Conservation (phyloP, 2,113 vertebrate species). For the Cisticola juncidis region DNA sequence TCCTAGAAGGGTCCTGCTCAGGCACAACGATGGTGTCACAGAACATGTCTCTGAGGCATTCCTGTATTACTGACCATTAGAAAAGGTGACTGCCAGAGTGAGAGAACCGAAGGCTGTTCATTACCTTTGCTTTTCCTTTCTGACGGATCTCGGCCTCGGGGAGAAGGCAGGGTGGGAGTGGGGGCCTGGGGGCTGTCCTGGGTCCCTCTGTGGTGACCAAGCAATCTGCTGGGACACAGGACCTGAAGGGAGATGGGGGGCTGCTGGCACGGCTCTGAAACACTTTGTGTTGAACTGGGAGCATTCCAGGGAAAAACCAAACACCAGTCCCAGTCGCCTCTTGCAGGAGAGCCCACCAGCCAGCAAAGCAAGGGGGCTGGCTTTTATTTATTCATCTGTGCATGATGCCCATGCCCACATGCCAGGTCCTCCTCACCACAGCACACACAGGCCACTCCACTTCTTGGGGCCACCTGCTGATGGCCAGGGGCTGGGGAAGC, state of each 20-base stretch:
- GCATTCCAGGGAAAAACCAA: conserved; percentile 15
- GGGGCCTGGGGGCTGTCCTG: background rate
- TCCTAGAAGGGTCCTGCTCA: background rate
- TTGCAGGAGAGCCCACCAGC: conserved; percentile 1
- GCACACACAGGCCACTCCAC: background rate
- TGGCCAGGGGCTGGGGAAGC: conserved; percentile 11
- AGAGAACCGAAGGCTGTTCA: background rate
- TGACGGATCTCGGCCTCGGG: background rate
- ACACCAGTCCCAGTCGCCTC: background rate
- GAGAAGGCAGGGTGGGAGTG: background rate
- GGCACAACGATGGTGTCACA: background rate
- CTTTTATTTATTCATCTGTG: conserved; percentile 15
- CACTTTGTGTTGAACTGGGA: background rate
- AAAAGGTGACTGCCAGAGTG: background rate
- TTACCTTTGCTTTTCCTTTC: background rate
- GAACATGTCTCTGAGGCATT: background rate
- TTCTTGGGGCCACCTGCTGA: conserved; percentile 5
- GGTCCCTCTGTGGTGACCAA: background rate
- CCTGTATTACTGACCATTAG: background rate
- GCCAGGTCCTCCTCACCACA: background rate
- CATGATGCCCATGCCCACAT: background rate
- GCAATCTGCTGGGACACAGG: background rate
- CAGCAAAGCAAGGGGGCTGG: background rate
- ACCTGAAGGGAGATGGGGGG: rapidly evolving
- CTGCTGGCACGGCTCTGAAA: conserved; percentile 23